phyloP scores from a whole-genome alignment of 2,113 vertebrate genomes.

The Spea bombifrons region DNA sequence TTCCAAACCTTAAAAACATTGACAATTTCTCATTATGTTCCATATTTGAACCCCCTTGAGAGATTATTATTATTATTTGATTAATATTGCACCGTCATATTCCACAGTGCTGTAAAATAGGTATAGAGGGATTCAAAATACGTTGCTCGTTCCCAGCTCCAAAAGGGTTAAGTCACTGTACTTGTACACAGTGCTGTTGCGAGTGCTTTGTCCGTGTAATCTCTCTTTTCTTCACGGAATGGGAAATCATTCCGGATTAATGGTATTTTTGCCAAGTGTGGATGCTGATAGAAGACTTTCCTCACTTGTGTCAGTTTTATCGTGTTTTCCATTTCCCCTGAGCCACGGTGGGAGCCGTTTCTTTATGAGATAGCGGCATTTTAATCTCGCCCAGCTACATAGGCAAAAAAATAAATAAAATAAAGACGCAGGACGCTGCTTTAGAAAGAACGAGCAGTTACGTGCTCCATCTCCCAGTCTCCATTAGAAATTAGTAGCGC shows the following conservation, averaged over 20 bases:
- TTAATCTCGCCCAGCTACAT: conserved; percentile 30
- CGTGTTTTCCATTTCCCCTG: conserved; percentile 35
- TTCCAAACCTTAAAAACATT: too few relatives aligned
- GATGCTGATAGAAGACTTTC: conserved; percentile 34
- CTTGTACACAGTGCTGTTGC: background rate
- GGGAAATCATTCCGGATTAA: conserved; percentile 34
- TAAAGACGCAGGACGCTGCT: background rate
- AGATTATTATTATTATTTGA: too few relatives aligned
- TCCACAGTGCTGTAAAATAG: too few relatives aligned
- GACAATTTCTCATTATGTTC: too few relatives aligned
- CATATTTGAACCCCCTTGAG: too few relatives aligned
- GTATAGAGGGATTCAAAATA: too few relatives aligned
- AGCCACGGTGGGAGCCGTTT: conserved; percentile 18
- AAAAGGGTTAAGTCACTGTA: too few relatives aligned
- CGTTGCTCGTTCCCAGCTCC: too few relatives aligned
- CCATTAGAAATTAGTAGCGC: conserved; percentile 45
- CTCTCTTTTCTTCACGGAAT: conserved; percentile 15
- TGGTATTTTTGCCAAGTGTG: conserved; percentile 36
- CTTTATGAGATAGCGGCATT: conserved; percentile 25
- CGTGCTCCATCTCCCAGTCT: conserved; percentile 22
- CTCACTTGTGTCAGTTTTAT: conserved; percentile 35
- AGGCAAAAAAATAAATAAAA: conserved; percentile 9
- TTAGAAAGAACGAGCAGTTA: conserved; percentile 22
- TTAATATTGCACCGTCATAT: too few relatives aligned
- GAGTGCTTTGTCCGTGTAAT: conserved; percentile 5